phyloP scores from a whole-genome alignment of 2,888 invertebrate species.

The Oegoconia quadripuncta region DNA sequence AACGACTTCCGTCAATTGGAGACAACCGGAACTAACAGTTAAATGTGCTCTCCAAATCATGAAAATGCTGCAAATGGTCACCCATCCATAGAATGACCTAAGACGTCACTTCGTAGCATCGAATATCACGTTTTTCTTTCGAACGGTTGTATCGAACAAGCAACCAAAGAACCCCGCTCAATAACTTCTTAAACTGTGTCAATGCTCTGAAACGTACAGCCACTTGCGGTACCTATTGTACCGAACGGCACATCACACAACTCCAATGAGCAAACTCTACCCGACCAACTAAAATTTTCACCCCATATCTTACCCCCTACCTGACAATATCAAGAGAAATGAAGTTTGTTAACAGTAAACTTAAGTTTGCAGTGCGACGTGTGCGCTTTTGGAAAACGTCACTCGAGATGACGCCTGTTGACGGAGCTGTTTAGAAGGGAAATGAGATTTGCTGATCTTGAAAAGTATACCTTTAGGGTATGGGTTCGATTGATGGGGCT shows the following conservation, averaged over 20 bases:
- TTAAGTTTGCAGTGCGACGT: constrained; percentile 30
- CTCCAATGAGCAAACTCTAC: constrained; percentile 41
- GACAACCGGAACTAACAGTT: too few species aligned
- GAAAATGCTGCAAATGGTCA: too few species aligned
- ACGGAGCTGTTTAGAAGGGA: constrained; percentile 34
- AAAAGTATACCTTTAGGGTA: background rate
- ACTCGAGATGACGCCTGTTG: constrained; percentile 36
- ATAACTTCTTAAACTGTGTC: too few species aligned
- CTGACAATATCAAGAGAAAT: constrained; percentile 17
- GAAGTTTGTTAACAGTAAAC: constrained; percentile 2
- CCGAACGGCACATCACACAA: constrained; percentile 45
- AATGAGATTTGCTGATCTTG: constrained; percentile 25
- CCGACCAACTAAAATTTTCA: constrained; percentile 16
- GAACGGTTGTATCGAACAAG: too few species aligned
- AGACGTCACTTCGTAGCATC: too few species aligned
- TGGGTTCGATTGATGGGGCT: background rate
- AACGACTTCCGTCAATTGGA: too few species aligned
- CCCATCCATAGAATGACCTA: too few species aligned
- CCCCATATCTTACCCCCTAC: constrained; percentile 16
- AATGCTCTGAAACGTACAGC: too few species aligned
- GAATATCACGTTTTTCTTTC: too few species aligned
- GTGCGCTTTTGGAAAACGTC: constrained; percentile 46
- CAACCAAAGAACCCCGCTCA: too few species aligned
- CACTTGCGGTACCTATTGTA: constrained; percentile 25
- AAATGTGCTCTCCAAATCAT: too few species aligned